Base-by-base conservation (phyloP, 2,797 vertebrate species). In the Loris lydekkerianus region DNA sequence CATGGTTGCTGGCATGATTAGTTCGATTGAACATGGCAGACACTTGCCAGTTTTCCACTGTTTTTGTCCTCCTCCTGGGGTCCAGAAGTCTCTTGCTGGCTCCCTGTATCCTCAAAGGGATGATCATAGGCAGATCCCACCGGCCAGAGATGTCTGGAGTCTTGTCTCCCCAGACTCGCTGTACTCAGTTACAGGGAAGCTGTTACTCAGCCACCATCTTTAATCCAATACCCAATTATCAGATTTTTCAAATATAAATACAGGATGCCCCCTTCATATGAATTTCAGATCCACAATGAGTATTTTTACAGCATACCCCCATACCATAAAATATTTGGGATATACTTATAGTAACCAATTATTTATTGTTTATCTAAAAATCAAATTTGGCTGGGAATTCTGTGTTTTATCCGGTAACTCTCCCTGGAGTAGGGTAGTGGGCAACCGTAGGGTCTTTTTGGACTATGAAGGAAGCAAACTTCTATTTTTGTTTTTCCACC, bases 191-290 rank as follows among this genome's bases (percentile, higher is more conserved):
- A 34, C 34, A 34, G 34, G 34, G 34, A 34, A 34, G 34, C 34
- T 34, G 34, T 34, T 34, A 34, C 34, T 34, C 34, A 34, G 34
- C 34, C 34, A 34, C 34, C 34, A 34, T 34, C 34, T 34, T 34
- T 34, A 34, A 34, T 34, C 34, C 34, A 34, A 34, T 34, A 34
- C 34, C 34, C 34, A 34, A 78, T n/a, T 60, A 7, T 27, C n/a
- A 95, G 70, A 40, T 72, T 83, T 86, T 78, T 17, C 61, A 72
- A 83, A 77, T 86, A 83, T 90, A 92, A 90, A 72, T 83, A 83
- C 4, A 60, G n/a, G 27, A 60, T 72, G 27, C 40, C 40, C 13
- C 27, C 31, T 73, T 95, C 65, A 67, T 90, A 43, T 87, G 25
- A 83, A 83, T 93, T 87, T 89, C 37, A 73, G 56, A 29, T 83